These are phyloP conservation scores for Sebastes minor DNA, from an alignment of 2,797 vertebrate species.

Conservation along the genomic window DNA sequence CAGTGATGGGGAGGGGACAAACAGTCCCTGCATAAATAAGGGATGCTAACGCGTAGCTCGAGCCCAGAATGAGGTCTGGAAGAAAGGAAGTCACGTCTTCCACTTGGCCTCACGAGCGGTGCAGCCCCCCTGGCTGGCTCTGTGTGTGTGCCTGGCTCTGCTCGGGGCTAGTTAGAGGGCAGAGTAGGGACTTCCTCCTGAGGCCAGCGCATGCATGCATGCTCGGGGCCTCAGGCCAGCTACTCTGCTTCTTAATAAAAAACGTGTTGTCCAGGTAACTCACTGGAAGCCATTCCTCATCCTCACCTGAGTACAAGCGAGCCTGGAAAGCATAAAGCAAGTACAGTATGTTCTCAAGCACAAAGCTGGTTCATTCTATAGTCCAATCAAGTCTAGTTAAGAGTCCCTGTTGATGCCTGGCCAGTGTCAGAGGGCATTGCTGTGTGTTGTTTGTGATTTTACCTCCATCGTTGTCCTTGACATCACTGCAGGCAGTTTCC, in stretches of 20 bases:
- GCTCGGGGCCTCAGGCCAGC: conserved; percentile 46
- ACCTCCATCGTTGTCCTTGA: conserved; percentile 99
- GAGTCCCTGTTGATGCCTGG: conserved; percentile 29
- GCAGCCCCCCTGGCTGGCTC: conserved; percentile 61
- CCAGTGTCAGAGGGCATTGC: conserved; percentile 41
- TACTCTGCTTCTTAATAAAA: conserved; percentile 61
- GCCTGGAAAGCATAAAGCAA: conserved; percentile 16
- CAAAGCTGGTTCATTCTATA: conserved; percentile 25
- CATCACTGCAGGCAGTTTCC: conserved; percentile 95
- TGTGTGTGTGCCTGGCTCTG: conserved; percentile 69
- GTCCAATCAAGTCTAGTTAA: conserved; percentile 51
- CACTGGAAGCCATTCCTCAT: conserved; percentile 33
- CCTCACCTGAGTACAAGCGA: conserved; percentile 27
- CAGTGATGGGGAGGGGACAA: conserved; percentile 61
- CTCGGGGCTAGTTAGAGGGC: conserved; percentile 70
- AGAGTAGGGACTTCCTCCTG: conserved; percentile 54
- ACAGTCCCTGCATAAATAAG: conserved; percentile 70
- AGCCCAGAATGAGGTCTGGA: conserved; percentile 60
- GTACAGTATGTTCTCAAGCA: conserved; percentile 13
- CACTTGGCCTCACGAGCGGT: conserved; percentile 57
- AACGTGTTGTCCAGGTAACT: conserved; percentile 53
- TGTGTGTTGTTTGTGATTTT: conserved; percentile 68
- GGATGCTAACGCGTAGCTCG: conserved; percentile 48
- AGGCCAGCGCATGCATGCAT: conserved; percentile 32
- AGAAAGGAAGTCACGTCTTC: conserved; percentile 72